These are phyloP conservation scores for Cryptosula pallasiana DNA, from an alignment of 2,888 invertebrate species.

Conservation along the genomic window DNA sequence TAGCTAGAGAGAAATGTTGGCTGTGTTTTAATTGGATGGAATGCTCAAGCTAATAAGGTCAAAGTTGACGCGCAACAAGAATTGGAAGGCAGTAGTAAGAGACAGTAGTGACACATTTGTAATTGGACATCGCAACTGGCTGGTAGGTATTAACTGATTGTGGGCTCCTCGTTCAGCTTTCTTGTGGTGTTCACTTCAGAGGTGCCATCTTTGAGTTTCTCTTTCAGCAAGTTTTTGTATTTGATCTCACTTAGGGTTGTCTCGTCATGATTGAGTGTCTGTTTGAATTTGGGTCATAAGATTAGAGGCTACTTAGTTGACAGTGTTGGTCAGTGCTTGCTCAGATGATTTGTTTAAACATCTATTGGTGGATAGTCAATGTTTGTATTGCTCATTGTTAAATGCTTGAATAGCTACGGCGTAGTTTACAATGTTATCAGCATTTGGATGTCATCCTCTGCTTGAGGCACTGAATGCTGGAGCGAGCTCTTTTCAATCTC, in stretches of 20 bases:
- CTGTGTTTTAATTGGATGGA: slow-evolving; percentile 16
- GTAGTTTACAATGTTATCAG: not conserved
- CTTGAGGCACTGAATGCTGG: not conserved
- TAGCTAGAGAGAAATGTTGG: not conserved
- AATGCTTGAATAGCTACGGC: not conserved
- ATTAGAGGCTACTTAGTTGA: not conserved
- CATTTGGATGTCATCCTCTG: not conserved
- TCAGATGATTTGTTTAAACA: not conserved
- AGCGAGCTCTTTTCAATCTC: too few relatives aligned
- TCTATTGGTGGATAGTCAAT: not conserved
- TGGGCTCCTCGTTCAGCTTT: too few relatives aligned
- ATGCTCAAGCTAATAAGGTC: not conserved
- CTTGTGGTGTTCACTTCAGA: too few relatives aligned
- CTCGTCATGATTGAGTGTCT: too few relatives aligned
- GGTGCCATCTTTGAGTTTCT: too few relatives aligned
- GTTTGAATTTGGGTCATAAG: not conserved
- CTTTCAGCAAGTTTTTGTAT: too few relatives aligned
- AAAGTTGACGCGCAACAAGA: not conserved
- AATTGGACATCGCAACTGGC: not conserved
- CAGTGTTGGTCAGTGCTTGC: not conserved
- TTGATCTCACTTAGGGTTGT: too few relatives aligned
- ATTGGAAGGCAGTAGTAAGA: not conserved
- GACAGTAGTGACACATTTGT: not conserved
- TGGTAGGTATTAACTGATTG: not conserved
- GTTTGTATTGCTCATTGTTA: not conserved